These are phyloP conservation scores for Tetragonula carbonaria DNA, from an alignment of 2,888 invertebrate genomes.

Conservation along the genomic window DNA sequence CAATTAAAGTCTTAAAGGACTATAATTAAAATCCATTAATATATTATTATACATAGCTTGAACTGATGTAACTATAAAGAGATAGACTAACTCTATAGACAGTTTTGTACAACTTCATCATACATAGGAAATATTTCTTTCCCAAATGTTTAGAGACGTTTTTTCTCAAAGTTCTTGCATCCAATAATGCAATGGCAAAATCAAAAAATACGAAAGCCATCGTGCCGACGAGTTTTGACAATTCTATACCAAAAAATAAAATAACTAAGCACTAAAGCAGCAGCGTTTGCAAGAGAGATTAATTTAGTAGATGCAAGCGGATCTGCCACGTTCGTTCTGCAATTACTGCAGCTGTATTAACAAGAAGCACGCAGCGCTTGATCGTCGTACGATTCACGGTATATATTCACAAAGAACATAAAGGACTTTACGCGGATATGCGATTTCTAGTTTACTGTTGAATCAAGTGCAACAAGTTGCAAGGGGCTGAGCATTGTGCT, in stretches of 20 bases:
- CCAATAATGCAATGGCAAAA: background rate
- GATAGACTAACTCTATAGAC: no score
- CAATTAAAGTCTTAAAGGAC: no score
- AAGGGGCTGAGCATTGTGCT: conserved; percentile 47
- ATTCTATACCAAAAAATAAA: background rate
- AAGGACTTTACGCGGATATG: conserved; percentile 51
- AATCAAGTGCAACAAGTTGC: conserved; percentile 70
- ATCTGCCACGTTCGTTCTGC: background rate
- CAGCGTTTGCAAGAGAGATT: background rate
- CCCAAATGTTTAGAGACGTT: no score
- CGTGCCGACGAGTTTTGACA: background rate
- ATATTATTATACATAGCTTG: no score
- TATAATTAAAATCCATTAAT: no score
- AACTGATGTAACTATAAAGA: no score
- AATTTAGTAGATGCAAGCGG: background rate
- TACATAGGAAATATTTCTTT: no score
- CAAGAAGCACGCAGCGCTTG: background rate
- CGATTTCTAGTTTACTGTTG: conserved; percentile 52
- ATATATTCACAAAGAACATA: conserved; percentile 34
- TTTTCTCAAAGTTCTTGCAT: no score
- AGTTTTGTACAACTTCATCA: no score
- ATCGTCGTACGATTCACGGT: conserved; percentile 30
- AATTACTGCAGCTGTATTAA: background rate
- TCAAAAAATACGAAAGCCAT: background rate
- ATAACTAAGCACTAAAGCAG: no score